Conservation (phyloP, 2,113 vertebrate species). For the Protomyctophum bolini region DNA sequence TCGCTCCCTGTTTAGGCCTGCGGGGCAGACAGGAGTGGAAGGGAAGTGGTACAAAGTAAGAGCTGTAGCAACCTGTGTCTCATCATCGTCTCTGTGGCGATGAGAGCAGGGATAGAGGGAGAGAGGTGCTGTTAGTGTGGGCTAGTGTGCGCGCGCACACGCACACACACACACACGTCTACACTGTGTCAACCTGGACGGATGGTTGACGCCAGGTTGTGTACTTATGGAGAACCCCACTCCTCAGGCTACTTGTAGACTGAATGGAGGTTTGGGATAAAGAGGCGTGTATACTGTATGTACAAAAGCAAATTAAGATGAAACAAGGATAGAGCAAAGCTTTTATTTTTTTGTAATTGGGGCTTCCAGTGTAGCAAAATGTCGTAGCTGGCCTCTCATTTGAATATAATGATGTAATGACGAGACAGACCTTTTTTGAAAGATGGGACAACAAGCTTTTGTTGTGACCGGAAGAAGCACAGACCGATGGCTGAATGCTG, state of each 20-base stretch:
- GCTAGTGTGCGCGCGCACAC: constrained; percentile 43
- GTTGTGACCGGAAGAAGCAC: constrained; percentile 30
- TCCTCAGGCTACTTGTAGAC: constrained; percentile 39
- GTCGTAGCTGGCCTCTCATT: constrained; percentile 35
- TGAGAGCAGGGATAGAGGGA: constrained; percentile 46
- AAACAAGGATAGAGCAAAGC: constrained; percentile 8
- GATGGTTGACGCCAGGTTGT: constrained; percentile 49
- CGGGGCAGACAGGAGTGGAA: constrained; percentile 36
- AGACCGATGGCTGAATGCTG: constrained; percentile 8
- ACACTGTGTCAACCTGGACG: constrained; percentile 46
- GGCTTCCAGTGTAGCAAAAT: constrained; percentile 43
- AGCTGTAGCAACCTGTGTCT: constrained; percentile 41
- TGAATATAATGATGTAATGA: constrained; percentile 31
- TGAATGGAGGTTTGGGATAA: constrained; percentile 21
- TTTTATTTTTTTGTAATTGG: constrained; percentile 36
- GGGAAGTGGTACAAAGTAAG: constrained; percentile 40
- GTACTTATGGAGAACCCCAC: constrained; percentile 46
- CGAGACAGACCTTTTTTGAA: constrained; percentile 1
- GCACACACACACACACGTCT: constrained; percentile 38
- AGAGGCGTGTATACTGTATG: constrained; percentile 18
- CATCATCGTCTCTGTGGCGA: constrained; percentile 43
- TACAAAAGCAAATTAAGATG: constrained; percentile 21
- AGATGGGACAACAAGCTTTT: constrained; percentile 26
- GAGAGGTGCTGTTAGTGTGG: constrained; percentile 32
- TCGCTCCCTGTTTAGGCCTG: constrained; percentile 38